Base-by-base conservation (phyloP, 2,797 vertebrate genomes). In the Leuciscus waleckii region DNA sequence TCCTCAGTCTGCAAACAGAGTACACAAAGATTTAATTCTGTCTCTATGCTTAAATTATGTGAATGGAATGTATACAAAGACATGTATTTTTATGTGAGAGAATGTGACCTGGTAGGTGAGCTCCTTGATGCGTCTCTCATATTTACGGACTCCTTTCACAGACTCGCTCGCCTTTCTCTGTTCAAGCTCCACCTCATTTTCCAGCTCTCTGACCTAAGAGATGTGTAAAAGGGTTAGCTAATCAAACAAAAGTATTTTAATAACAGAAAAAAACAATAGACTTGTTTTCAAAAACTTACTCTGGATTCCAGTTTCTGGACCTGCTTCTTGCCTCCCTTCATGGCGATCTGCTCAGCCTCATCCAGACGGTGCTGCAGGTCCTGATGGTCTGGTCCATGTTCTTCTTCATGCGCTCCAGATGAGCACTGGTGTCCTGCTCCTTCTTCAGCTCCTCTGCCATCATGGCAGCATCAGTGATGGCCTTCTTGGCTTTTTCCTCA, bases 121-220 rank as follows among this genome's bases (percentile, higher is more conserved):
- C 90, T 98, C 97, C 92, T 97, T 98, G 88, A 98, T 95, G 69
- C 95, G 92, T 88, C 97, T 92, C 91, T 98, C 97, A 0, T 97
- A 97, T 90, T 98, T 98, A 65, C 97, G 86, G 23, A 88, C 87
- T 49, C 88, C 91, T 63, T 91, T 91, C 21, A 91, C 87, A 46
- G 89, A 83, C 4, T 91, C 91, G 39, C 67, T 86, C 14, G 86
- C 46, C 49, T 88, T 89, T 77, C 82, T 85, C 70, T 91, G 90
- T 82, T 91, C 90, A 79, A 93, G 94, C 69, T 35, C 35, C 35
- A 35, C 35, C 35, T 35, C 35, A 35, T 35, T 35, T 35, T 35
- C 35, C 35, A 35, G 35, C 4, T 35, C 35, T 35, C 35, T 35
- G 4, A 35, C 35, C 35, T 35, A 0, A 35, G 35, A 35, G 35